Conservation (phyloP, 2,888 invertebrate genomes). For the Trichacis sp. region DNA sequence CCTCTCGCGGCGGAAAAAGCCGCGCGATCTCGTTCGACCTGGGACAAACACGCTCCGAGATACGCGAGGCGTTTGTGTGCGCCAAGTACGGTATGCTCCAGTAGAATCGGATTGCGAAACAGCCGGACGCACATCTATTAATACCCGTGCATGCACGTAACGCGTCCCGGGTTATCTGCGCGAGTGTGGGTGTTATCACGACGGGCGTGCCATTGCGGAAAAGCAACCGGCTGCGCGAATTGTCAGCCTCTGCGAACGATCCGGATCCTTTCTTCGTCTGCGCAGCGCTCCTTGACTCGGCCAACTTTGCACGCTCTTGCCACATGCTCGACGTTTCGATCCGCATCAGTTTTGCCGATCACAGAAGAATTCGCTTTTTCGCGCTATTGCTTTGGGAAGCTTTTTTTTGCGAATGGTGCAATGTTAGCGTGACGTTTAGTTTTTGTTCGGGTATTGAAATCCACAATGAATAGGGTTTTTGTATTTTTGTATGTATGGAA, state of each 20-base stretch:
- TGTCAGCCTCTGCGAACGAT: conserved; percentile 54
- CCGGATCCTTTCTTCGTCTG: conserved; percentile 44
- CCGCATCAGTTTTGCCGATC: too few relatives aligned
- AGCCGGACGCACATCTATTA: conserved; percentile 64
- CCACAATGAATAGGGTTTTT: too few relatives aligned
- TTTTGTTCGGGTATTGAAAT: too few relatives aligned
- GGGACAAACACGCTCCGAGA: not conserved
- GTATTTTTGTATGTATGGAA: too few relatives aligned
- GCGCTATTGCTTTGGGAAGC: too few relatives aligned
- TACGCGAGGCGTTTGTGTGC: not conserved
- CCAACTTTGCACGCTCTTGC: too few relatives aligned
- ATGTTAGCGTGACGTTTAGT: too few relatives aligned
- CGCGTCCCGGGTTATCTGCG: conserved; percentile 55
- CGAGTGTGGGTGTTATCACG: conserved; percentile 68
- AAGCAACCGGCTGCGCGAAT: conserved; percentile 50
- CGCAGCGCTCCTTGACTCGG: too few relatives aligned
- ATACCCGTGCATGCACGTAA: conserved; percentile 44
- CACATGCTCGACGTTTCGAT: too few relatives aligned
- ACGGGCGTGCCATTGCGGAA: conserved; percentile 66
- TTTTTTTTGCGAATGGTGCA: too few relatives aligned
- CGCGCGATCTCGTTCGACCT: conserved; percentile 3
- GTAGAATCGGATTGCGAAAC: conserved; percentile 52
- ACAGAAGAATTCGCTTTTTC: too few relatives aligned
- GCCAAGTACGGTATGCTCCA: conserved; percentile 22
- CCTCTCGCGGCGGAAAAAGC: not conserved